A percentile compares a stretch with the other conserved stretches of the same genome.
phyloP scores from a whole-genome alignment of 2,797 vertebrate genomes.

The Dromococcyx pavoninus region DNA sequence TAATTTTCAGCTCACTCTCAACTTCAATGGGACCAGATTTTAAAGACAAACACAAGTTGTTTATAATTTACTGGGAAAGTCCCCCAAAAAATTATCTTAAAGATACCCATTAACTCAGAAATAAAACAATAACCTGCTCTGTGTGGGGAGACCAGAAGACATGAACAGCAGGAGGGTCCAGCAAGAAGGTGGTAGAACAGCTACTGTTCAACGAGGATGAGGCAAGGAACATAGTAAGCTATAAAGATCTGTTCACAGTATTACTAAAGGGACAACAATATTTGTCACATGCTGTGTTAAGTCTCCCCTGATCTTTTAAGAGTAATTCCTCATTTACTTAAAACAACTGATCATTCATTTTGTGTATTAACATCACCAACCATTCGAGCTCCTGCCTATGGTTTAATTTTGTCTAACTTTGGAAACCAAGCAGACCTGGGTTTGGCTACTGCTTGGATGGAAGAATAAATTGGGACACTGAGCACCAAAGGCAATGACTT shows the following conservation, averaged over 20 bases:
- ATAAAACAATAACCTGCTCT: not conserved
- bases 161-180: not conserved
- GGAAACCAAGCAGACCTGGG: rapidly evolving
- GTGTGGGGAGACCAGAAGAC: rapidly evolving
- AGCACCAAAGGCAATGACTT: not conserved
- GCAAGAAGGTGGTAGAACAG: not conserved
- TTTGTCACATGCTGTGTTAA: not conserved
- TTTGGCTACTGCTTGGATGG: not conserved
- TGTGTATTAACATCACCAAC: not conserved
- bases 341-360: not conserved
- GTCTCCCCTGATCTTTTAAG: not conserved
- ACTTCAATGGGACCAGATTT: not conserved
- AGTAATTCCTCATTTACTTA: not conserved
- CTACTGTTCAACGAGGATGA: not conserved
- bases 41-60: not conserved
- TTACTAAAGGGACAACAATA: not conserved
- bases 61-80: not conserved
- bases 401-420: not conserved
- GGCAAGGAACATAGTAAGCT: not conserved
- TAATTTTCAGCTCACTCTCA: not conserved
- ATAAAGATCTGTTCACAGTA: not conserved
- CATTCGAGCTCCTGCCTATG: rapidly evolving
- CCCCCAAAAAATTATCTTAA: not conserved
- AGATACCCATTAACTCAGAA: not conserved
- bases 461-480: not conserved